phyloP scores from a whole-genome alignment of 2,888 invertebrate genomes.

The Ectobius pallidus region DNA sequence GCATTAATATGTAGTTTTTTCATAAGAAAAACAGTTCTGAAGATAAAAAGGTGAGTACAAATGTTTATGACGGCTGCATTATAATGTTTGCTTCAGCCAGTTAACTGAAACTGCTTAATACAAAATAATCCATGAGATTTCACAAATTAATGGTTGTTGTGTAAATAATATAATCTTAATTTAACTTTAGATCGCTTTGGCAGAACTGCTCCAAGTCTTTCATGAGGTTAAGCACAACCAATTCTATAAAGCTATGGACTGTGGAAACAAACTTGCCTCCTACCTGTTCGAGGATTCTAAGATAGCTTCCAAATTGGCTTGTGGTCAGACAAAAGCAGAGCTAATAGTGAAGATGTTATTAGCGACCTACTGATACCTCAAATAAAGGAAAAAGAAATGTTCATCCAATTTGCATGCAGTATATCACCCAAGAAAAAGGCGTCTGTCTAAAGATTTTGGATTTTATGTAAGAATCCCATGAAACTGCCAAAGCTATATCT shows the following conservation, averaged over 20 bases:
- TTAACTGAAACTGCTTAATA: no score
- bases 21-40: neutral
- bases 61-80: no score
- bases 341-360: neutral
- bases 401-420: neutral
- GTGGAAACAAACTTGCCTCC: neutral
- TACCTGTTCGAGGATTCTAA: conserved; percentile 7
- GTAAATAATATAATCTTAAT: neutral
- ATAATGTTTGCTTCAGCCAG: no score
- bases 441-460: conserved; percentile 1
- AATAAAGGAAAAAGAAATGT: neutral
- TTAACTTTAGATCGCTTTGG: neutral
- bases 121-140: neutral
- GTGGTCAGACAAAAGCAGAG: conserved; percentile 4
- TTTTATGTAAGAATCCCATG: conserved; percentile 2
- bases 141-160: neutral
- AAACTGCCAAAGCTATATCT: neutral
- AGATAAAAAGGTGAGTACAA: neutral
- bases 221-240: neutral
- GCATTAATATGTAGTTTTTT: neutral
- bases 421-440: neutral
- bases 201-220: conserved; percentile 1
- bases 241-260: neutral
- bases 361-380: neutral
- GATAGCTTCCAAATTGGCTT: neutral